Evolutionary conservation across 2,113 vertebrate species (phyloP), one percentile per base, ranked within the genome.

Genomic region (Prunella fulvescens): DNA sequence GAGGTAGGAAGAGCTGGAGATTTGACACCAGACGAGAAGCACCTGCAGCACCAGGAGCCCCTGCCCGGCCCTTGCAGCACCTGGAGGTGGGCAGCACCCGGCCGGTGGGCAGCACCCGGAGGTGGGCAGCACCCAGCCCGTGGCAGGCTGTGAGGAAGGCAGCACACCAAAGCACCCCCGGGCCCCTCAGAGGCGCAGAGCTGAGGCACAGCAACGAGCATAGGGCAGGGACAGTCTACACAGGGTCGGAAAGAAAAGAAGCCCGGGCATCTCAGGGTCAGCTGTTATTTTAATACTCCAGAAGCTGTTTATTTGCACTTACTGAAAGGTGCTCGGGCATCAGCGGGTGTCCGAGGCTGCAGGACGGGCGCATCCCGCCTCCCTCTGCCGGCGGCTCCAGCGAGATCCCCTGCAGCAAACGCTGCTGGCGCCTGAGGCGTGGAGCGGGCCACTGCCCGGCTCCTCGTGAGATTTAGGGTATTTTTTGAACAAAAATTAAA

Each of bases 121-220:
- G 37, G 37, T 37, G 37, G 37, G 37, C 53, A 39, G 28, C 37
- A 6, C 42, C 33, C 3, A 28, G 70, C 61, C 3, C 2, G 3
- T 0, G 4, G n/a, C 37, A 31, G 17, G 3, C 64, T 3, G 19
- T 0, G 5, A 11, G 39, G 25, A 22, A 13, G 28, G 60, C 8
- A 40, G 60, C 1, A 0, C 28, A 10, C 10, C 64, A 12, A 7
- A 10, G 64, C 11, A n/a, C 35, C 6, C 6, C 3, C 1, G 10
- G 12, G 47, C 4, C 53, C 40, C 67, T 17, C 78, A 5, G 13
- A 5, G 56, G 40, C 12, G 8, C 44, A 15, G 42, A 53, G 62
- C 77, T 13, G 31, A 20, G 35, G 17, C 24, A 44, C 57, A 28
- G 71, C 64, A 7, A 48, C 58, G 28, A 45, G 50, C 54, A 25